These are phyloP conservation scores for Poeciliopsis presidionis DNA, from an alignment of 2,797 vertebrate genomes.

Conservation along the genomic window DNA sequence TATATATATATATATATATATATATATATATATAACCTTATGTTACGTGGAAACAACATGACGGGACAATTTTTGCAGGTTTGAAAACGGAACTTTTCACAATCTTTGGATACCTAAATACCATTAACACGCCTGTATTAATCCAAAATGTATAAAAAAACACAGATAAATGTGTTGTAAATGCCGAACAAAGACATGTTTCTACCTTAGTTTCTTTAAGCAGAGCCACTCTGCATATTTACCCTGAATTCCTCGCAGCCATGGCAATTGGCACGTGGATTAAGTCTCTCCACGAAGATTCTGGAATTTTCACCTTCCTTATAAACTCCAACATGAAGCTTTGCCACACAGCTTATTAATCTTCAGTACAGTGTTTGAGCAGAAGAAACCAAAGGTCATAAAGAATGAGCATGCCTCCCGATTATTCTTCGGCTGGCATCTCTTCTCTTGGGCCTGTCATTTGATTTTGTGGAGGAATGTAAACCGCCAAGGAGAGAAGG, in stretches of 20 bases:
- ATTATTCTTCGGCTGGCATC: conserved; percentile 51
- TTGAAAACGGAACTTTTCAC: neutral
- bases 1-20: no score
- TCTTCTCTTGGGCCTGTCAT: conserved; percentile 56
- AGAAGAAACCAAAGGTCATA: conserved; percentile 27
- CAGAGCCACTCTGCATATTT: conserved; percentile 58
- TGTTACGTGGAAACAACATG: neutral
- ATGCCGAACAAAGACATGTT: conserved; percentile 12
- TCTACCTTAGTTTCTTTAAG: conserved; percentile 22
- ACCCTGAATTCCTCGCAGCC: conserved; percentile 68
- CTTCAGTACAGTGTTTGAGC: conserved; percentile 22
- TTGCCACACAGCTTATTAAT: conserved; percentile 28
- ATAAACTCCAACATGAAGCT: conserved; percentile 34
- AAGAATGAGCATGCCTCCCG: conserved; percentile 35
- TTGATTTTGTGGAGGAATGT: conserved; percentile 57
- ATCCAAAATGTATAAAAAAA: neutral
- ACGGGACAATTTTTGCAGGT: neutral
- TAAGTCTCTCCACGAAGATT: conserved; percentile 55
- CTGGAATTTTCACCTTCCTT: conserved; percentile 40
- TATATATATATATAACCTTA: no score
- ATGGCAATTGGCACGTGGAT: conserved; percentile 68
- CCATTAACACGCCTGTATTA: neutral
- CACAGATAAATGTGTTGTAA: neutral
- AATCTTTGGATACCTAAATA: neutral
- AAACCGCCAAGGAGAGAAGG: conserved; percentile 32